A percentile compares a stretch with the other conserved stretches of the same genome.
Evolutionary conservation across 2,888 invertebrate genomes (phyloP).

Genomic region (Alentia gelatinosa): DNA sequence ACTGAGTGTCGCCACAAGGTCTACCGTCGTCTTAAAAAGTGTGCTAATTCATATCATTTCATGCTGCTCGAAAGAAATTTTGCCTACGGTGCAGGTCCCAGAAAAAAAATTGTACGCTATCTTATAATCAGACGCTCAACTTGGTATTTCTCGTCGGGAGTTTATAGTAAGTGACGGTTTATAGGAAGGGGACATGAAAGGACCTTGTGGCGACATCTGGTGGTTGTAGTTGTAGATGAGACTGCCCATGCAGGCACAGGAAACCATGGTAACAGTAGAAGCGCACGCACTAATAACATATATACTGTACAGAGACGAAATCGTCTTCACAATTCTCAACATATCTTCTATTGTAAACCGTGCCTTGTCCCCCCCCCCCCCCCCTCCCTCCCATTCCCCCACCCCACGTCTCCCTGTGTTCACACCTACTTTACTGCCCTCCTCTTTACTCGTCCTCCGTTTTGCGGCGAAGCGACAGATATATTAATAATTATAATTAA

Average conservation of each 20-base stretch:
- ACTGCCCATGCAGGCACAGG: not conserved
- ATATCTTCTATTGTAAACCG: not conserved
- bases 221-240: not conserved
- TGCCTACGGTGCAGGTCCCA: no score
- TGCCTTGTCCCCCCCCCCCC: not conserved
- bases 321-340: not conserved
- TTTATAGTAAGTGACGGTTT: no score
- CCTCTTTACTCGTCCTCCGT: not conserved
- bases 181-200: no score
- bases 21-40: no score
- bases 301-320: slow-evolving; percentile 11
- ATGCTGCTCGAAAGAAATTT: no score
- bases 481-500: not conserved
- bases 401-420: no score
- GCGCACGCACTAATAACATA: slow-evolving; percentile 15
- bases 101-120: no score
- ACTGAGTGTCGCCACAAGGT: not conserved
- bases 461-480: not conserved
- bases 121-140: no score
- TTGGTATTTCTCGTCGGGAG: no score
- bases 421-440: not conserved
- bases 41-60: no score
- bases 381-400: not conserved
- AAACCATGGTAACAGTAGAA: not conserved
- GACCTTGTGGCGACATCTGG: not conserved